Conservation (phyloP, 2,113 vertebrate species). For the Narcine bancroftii region DNA sequence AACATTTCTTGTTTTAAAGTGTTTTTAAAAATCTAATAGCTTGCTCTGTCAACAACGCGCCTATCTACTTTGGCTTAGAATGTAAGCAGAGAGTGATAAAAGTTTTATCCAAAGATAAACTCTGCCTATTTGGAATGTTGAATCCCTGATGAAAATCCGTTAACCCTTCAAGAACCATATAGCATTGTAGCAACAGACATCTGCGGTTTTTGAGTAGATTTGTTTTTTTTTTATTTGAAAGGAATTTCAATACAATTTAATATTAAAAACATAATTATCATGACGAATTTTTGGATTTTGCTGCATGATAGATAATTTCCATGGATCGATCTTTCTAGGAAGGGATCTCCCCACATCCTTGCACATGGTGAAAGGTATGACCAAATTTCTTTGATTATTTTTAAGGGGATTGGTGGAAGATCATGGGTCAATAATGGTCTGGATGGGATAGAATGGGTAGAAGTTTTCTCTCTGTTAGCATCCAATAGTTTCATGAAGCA, state of each 20-base stretch:
- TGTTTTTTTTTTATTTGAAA: not conserved
- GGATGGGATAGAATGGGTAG: too few species aligned
- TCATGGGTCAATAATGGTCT: too few species aligned
- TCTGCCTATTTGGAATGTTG: slow-evolving; percentile 1
- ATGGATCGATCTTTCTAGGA: not conserved
- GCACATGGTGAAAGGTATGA: not conserved
- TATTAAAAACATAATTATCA: not conserved
- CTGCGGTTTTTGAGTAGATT: not conserved
- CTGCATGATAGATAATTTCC: not conserved
- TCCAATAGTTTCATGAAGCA: too few species aligned
- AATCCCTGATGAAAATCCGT: not conserved
- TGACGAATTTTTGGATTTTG: not conserved
- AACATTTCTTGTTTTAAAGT: not conserved
- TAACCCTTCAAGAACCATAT: not conserved
- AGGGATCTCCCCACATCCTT: not conserved
- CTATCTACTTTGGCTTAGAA: slow-evolving; percentile 1
- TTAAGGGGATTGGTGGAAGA: not conserved
- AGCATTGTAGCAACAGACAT: not conserved
- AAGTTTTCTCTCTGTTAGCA: too few species aligned
- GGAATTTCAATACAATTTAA: not conserved
- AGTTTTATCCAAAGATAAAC: not conserved
- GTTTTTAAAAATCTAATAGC: not conserved
- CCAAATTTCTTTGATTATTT: not conserved
- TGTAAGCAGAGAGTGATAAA: slow-evolving; percentile 21
- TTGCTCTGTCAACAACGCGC: slow-evolving; percentile 24